Evolutionary conservation across 2,888 invertebrate species (phyloP), one percentile per base, ranked within the genome.

Genomic region (Stenurella melanura): DNA sequence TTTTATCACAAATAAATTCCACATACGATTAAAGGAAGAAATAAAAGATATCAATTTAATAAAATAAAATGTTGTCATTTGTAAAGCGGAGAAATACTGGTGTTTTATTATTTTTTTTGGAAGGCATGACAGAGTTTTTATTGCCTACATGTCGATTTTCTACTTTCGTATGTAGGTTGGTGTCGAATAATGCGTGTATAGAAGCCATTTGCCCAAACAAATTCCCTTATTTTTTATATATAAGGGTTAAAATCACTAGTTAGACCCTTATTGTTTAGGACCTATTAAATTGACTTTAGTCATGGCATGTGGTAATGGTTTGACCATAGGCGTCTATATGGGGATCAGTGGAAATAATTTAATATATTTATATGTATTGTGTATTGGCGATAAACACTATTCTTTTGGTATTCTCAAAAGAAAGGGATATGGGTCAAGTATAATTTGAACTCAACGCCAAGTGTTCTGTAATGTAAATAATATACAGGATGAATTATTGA

Each of bases 211-310:
- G 69, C 69, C 38, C 15, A 57, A 69, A 69, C 57, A 56, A 70
- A 70, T 70, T 30, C 57, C 70, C 60, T 38, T 38, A 38, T 60
- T 69, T 69, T 57, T 50, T 50, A 50, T 57, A 34, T 38, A n/a
- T 19, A 69, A 69, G 34, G 69, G 69, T 69, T 69, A 56, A 69
- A 69, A 69, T 58, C 58, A 60, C 19, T 42, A 70, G 58, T 60
- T 70, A 56, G 70, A n/a, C 60, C 70, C 60, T 70, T 70, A 70
- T 50, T 70, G 60, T 60, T 70, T 60, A 19, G 60, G 54, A 18
- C 60, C 42, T 15, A 18, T 38, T 19, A 50, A 70, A 70, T 70
- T 70, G 60, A 60, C 70, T 60, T 38, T 60, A 42, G 60, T 38
- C 70, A 70, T 70, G 70, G 60, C 19, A 70, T 21, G 70, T 15